Evolutionary conservation across 2,113 vertebrate genomes (phyloP).

Genomic region (Lampris incognitus): DNA sequence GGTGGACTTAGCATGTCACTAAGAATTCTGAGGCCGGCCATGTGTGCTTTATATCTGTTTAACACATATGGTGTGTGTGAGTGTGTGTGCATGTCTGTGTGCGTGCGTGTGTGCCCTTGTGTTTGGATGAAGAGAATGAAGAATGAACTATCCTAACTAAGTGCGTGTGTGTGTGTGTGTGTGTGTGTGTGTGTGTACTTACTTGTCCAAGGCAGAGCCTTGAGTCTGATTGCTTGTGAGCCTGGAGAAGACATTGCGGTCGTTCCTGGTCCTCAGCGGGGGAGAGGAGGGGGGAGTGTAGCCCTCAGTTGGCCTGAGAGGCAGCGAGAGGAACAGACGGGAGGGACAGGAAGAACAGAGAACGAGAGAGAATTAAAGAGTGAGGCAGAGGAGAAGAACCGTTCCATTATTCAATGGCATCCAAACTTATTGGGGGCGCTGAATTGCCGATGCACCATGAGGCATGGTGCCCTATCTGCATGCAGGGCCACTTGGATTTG

Average conservation of each 20-base stretch:
- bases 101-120: not conserved
- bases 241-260: constrained; percentile 97
- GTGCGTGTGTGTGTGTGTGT: constrained; percentile 5
- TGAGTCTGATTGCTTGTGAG: constrained; percentile 96
- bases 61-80: not conserved
- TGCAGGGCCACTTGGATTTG: not conserved
- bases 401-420: not conserved
- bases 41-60: too few species aligned
- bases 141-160: not conserved
- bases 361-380: not conserved
- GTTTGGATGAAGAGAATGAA: not conserved
- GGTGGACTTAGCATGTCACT: too few species aligned
- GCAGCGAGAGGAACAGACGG: not conserved
- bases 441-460: not conserved
- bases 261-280: constrained; percentile 92
- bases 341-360: not conserved
- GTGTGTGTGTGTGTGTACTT: constrained; percentile 69
- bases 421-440: too few species aligned
- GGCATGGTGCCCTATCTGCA: not conserved
- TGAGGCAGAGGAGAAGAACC: not conserved
- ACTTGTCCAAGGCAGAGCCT: constrained; percentile 97
- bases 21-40: too few species aligned
- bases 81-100: not conserved
- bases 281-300: constrained; percentile 96
- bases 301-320: constrained; percentile 88